These are phyloP conservation scores for Andrena dorsata DNA, from an alignment of 2,888 invertebrate species.

Conservation along the genomic window DNA sequence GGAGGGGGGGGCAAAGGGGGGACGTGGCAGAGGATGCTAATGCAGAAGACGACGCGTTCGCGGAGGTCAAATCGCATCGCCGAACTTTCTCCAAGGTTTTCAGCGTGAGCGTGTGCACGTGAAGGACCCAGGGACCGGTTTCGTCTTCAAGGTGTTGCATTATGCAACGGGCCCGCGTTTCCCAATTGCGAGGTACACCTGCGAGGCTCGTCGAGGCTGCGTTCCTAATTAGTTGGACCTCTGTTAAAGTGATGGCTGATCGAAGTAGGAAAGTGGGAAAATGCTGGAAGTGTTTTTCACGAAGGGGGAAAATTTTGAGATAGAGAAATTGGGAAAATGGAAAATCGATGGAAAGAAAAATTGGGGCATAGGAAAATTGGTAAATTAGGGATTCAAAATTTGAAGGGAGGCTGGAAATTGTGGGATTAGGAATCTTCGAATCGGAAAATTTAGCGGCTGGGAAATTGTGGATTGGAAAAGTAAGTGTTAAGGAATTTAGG, in stretches of 20 bases:
- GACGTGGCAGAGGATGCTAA: constrained; percentile 41
- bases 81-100: constrained; percentile 67
- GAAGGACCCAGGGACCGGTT: constrained; percentile 44
- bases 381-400: background rate
- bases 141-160: constrained; percentile 46
- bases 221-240: background rate
- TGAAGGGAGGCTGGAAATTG: background rate
- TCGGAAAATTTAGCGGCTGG: background rate
- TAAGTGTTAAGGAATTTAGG: no score
- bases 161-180: constrained; percentile 43
- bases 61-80: constrained; percentile 66
- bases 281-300: background rate
- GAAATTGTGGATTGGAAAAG: no score
- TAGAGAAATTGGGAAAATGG: background rate
- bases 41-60: constrained; percentile 49
- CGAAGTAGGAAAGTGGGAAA: background rate
- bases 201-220: background rate
- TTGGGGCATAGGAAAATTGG: background rate
- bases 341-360: background rate
- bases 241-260: background rate
- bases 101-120: constrained; percentile 26
- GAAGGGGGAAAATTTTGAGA: background rate
- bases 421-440: background rate
- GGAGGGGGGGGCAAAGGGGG: no score
- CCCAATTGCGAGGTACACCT: constrained; percentile 25